These are phyloP conservation scores for Gadopsis marmoratus DNA, from an alignment of 2,797 vertebrate species.

Conservation along the genomic window DNA sequence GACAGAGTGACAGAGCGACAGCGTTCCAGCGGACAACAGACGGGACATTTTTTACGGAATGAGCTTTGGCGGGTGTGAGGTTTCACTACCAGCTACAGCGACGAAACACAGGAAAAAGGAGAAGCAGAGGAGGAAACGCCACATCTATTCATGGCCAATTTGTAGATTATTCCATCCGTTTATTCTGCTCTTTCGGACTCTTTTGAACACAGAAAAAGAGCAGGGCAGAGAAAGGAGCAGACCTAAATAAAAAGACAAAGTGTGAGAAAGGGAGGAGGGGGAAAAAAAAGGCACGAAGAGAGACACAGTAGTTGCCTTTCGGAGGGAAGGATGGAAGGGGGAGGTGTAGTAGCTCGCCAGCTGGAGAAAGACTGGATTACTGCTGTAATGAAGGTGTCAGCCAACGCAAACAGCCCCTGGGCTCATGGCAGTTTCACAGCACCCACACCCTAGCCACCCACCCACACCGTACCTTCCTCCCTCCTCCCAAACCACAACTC, in stretches of 20 bases:
- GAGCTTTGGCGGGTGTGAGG: conserved; percentile 63
- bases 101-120: background rate
- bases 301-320: conserved; percentile 10
- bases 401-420: conserved; percentile 80
- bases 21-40: conserved; percentile 61
- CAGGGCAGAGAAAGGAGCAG: background rate
- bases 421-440: conserved; percentile 67
- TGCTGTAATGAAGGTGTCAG: conserved; percentile 81
- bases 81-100: conserved; percentile 66
- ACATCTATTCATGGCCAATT: background rate
- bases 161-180: background rate
- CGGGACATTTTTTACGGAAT: conserved; percentile 79
- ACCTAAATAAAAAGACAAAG: background rate
- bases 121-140: background rate
- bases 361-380: conserved; percentile 82
- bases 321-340: conserved; percentile 45
- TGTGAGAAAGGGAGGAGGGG: background rate
- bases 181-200: background rate
- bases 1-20: conserved; percentile 48
- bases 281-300: background rate
- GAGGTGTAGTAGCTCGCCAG: conserved; percentile 68
- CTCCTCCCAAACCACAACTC: background rate
- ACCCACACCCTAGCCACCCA: conserved; percentile 31
- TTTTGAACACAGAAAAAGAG: background rate
- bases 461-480: conserved; percentile 49